Evolutionary conservation across 2,888 invertebrate species (phyloP).

Genomic region (Sicus ferrugineus): DNA sequence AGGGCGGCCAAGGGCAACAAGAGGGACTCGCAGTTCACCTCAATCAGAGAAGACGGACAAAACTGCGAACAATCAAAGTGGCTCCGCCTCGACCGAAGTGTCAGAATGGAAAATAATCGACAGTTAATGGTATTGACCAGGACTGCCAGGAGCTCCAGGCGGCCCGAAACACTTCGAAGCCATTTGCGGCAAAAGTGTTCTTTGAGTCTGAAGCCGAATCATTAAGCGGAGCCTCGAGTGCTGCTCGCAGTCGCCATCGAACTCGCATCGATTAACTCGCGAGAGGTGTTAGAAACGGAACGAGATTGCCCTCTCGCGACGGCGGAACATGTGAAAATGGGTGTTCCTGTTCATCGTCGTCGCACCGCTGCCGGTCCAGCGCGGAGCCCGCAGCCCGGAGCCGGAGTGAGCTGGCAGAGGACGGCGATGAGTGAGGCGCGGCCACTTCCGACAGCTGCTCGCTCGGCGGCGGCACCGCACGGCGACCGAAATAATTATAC

Average conservation of each 20-base stretch:
- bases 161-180: conserved; percentile 11
- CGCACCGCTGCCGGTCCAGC: neutral
- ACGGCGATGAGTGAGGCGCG: conserved; percentile 20
- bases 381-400: neutral
- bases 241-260: too few species aligned
- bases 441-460: conserved; percentile 31
- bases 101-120: conserved; percentile 31
- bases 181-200: conserved; percentile 22
- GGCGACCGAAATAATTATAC: conserved; percentile 42
- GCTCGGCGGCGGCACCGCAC: neutral
- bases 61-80: conserved; percentile 13
- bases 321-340: conserved; percentile 25
- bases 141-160: neutral
- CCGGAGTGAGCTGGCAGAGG: neutral
- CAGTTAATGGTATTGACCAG: conserved; percentile 26
- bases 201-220: conserved; percentile 9
- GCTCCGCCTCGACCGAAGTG: conserved; percentile 18
- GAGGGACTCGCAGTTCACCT: too few species aligned
- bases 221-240: conserved; percentile 11
- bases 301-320: neutral
- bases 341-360: conserved; percentile 1
- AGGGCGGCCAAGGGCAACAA: too few species aligned
- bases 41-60: neutral
- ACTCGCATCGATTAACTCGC: conserved; percentile 20
- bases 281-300: conserved; percentile 30